Conservation (phyloP, 2,888 invertebrate genomes). For the Caenorhabditis becei region DNA sequence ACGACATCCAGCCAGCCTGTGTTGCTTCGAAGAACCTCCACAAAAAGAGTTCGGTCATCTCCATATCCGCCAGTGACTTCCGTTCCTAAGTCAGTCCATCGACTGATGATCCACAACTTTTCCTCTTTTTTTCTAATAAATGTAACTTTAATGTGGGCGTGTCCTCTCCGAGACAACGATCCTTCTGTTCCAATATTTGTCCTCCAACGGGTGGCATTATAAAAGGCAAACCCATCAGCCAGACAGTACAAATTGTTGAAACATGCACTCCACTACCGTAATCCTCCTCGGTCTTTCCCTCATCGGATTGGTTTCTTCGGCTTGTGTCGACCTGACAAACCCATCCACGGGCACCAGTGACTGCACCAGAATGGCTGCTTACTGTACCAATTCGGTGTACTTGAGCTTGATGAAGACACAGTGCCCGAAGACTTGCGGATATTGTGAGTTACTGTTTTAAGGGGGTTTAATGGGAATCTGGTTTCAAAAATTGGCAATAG, state of each 20-base stretch:
- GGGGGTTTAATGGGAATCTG: neutral
- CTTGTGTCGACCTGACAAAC: slow-evolving; percentile 47
- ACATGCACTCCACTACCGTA: slow-evolving; percentile 27
- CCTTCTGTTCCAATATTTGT: slow-evolving; percentile 43
- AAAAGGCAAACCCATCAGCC: slow-evolving; percentile 2
- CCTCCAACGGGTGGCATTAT: slow-evolving; percentile 6
- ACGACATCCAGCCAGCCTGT: slow-evolving; percentile 50
- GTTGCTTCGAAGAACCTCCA: slow-evolving; percentile 37
- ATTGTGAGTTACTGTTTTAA: slow-evolving; percentile 24
- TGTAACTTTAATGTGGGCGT: neutral
- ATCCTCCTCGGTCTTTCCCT: slow-evolving; percentile 11
- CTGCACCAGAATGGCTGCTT: slow-evolving; percentile 25
- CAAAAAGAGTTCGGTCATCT: slow-evolving; percentile 52
- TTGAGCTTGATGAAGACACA: slow-evolving; percentile 34
- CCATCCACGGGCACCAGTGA: slow-evolving; percentile 39
- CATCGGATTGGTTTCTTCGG: slow-evolving; percentile 19
- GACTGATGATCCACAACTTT: neutral
- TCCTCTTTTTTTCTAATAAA: no score
- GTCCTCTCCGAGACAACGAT: slow-evolving; percentile 4
- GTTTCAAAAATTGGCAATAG: no score
- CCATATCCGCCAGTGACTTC: slow-evolving; percentile 41
- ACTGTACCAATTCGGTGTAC: slow-evolving; percentile 49
- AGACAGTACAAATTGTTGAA: slow-evolving; percentile 18
- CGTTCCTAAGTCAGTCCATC: neutral
- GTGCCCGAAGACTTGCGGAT: slow-evolving; percentile 52